These are phyloP conservation scores for Hylia prasina DNA, from an alignment of 2,113 vertebrate genomes.

Conservation along the genomic window DNA sequence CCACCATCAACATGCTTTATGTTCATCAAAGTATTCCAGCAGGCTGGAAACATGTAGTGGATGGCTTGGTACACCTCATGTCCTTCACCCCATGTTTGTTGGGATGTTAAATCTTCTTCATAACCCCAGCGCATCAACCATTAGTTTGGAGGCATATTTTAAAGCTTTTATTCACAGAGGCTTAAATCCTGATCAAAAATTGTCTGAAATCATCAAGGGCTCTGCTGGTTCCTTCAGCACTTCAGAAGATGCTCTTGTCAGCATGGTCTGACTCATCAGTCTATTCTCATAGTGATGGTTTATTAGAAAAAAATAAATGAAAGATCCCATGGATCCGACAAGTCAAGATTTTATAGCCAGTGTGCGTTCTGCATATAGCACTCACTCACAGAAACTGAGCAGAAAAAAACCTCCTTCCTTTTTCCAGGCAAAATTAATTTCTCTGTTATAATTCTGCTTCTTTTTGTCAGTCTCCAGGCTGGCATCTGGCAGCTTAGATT, in stretches of 20 bases:
- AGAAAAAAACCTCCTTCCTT: not conserved
- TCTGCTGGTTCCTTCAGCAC: not conserved
- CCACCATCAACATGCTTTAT: not conserved
- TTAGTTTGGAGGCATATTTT: constrained; percentile 10
- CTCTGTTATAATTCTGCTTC: not conserved
- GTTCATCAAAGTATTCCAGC: not conserved
- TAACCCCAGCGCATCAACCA: not conserved
- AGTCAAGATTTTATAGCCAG: not conserved
- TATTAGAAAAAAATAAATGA: not conserved
- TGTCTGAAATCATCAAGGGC: not conserved
- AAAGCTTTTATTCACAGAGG: not conserved
- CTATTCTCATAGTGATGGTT: not conserved
- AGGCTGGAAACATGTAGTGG: not conserved
- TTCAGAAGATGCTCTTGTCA: not conserved
- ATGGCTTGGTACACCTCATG: not conserved
- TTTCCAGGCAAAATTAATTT: not conserved
- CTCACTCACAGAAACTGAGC: not conserved
- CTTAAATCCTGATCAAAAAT: not conserved
- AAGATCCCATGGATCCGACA: not conserved
- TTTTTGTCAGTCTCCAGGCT: not conserved
- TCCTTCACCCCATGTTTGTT: not conserved
- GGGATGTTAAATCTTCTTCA: not conserved
- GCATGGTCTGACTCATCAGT: not conserved
- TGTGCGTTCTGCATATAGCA: not conserved
- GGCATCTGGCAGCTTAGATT: not conserved